phyloP scores from a whole-genome alignment of 2,888 invertebrate genomes.

The Ochlodes sylvanus region DNA sequence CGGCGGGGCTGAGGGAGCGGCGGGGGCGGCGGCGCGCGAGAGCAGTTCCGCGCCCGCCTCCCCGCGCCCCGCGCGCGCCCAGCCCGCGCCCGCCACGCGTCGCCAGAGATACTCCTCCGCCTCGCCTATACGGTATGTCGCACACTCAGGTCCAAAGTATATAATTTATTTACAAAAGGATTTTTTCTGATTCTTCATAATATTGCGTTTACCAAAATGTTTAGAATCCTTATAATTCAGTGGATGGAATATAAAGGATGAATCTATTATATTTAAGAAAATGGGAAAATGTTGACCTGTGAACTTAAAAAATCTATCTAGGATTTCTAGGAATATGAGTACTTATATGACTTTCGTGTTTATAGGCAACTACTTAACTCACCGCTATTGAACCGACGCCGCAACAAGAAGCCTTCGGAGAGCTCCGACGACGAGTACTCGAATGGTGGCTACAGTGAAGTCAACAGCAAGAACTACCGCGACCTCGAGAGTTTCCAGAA shows the following conservation, averaged over 20 bases:
- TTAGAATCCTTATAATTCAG: too few relatives aligned
- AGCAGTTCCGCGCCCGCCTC: conserved; percentile 85
- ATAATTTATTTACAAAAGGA: too few relatives aligned
- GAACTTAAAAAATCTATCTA: too few relatives aligned
- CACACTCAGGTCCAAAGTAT: too few relatives aligned
- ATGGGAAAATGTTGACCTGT: too few relatives aligned
- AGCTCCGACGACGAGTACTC: conserved; percentile 92
- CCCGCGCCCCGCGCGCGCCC: conserved; percentile 77
- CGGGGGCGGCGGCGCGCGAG: conserved; percentile 54
- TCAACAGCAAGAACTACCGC: conserved; percentile 90
- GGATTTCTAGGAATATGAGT: too few relatives aligned
- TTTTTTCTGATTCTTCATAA: too few relatives aligned
- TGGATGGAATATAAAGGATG: too few relatives aligned
- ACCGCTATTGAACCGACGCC: conserved; percentile 91
- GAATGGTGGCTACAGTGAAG: conserved; percentile 75
- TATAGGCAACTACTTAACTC: conserved; percentile 91
- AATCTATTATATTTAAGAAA: too few relatives aligned
- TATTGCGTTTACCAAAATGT: too few relatives aligned
- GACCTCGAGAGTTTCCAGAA: conserved; percentile 97
- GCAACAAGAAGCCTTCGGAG: conserved; percentile 91
- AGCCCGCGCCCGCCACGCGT: conserved; percentile 86
- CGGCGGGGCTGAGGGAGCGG: conserved; percentile 19
- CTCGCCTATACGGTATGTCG: conserved; percentile 84
- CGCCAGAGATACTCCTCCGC: conserved; percentile 91
- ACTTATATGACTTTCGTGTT: neutral